Evolutionary conservation across 2,797 vertebrate species (phyloP).

Genomic region (Cirrhinus mrigala): DNA sequence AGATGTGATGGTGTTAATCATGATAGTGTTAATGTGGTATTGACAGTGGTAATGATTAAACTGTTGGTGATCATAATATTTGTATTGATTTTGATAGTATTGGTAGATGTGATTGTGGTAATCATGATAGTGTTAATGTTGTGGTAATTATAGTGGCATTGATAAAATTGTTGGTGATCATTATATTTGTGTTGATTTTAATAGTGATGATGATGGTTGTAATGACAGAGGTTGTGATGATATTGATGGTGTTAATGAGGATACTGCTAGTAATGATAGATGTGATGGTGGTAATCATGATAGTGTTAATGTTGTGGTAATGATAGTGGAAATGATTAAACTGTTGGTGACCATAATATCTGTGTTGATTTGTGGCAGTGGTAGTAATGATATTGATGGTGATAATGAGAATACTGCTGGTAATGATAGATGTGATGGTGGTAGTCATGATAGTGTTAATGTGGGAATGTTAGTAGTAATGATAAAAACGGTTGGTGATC

Average conservation of each 20-base stretch:
- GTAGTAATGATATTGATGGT: background rate
- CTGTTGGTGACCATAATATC: background rate
- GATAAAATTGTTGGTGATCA: too few relatives aligned
- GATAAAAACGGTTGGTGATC: too few relatives aligned
- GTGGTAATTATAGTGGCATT: background rate
- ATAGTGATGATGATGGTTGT: background rate
- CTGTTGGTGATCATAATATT: too few relatives aligned
- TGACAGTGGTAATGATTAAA: background rate
- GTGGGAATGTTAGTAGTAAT: too few relatives aligned
- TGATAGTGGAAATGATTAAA: background rate
- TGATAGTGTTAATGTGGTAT: background rate
- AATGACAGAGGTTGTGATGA: too few relatives aligned
- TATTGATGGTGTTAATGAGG: background rate
- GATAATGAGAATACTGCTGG: background rate
- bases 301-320: background rate
- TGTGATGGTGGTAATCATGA: background rate
- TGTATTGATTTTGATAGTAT: background rate
- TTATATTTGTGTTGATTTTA: background rate
- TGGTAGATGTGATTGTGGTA: background rate
- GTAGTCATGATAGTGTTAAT: too few relatives aligned
- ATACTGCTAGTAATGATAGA: too few relatives aligned
- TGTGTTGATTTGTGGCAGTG: too few relatives aligned
- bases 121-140: background rate
- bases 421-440: background rate
- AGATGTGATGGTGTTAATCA: background rate